Evolutionary conservation across 2,888 invertebrate genomes (phyloP), one percentile per base, ranked within the genome.

Genomic region (Eilema caniola): DNA sequence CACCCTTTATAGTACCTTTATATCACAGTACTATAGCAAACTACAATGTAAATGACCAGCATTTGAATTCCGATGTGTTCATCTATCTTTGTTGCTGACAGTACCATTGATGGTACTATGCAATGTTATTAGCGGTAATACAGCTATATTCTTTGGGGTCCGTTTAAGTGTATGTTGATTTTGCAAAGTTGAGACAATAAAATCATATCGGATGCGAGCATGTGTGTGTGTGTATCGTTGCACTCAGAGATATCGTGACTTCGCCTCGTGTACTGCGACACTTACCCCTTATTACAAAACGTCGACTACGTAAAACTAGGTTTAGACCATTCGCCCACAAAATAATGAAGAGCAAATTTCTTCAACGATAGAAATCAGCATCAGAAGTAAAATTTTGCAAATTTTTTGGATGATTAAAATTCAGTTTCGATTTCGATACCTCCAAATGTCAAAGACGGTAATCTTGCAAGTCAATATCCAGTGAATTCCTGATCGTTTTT

Each of bases 121-220:
- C 37, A 62, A 37, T 53, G 53, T 37, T 62, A 24, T 23, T 62
- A 37, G 37, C 24, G 16, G 25, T 24, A 41, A 25, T 24, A 62
- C 53, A 53, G 53, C 20, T 53, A 60, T 14, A 59, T 59, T 41
- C 47, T 61, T 60, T 66, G 65, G 33, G 61, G 59, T 75, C 72
- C 25, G 53, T 73, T 69, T 71, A 72, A 74, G 72, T 79, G 74
- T 77, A 75, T 68, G 77, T 81, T 85, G 76, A 76, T 77, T 82
- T 83, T 74, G 74, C 66, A 80, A 81, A 75, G 69, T 80, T 79
- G 80, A 83, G 88, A 88, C 89, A 88, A 86, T 89, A 89, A 89
- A 83, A 80, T 87, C 85, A 87, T 88, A 89, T 88, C 68, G n/a
- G 20, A n/a, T n/a, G 53, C n/a, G 53, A 53, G 10, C n/a, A 16